phyloP scores from a whole-genome alignment of 1,140 invertebrate genomes.

The Camponotus vicinus region DNA sequence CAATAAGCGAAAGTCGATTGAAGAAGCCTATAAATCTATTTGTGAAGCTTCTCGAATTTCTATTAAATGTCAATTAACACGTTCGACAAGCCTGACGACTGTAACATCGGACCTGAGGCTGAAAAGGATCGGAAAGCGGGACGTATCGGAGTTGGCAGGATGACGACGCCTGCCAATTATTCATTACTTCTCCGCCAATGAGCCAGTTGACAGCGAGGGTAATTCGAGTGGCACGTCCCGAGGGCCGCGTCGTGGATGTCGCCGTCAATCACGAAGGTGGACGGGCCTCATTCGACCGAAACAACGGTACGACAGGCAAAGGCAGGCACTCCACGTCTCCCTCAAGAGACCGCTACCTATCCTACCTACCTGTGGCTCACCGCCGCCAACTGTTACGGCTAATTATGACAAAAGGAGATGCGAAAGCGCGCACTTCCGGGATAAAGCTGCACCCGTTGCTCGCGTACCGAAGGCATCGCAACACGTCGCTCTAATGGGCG shows the following conservation, averaged over 20 bases:
- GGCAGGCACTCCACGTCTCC: slow-evolving; percentile 44
- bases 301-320: slow-evolving; percentile 41
- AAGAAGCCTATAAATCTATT: background rate
- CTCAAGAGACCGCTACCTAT: slow-evolving; percentile 30
- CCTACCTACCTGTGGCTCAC: slow-evolving; percentile 27
- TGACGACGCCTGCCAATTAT: slow-evolving; percentile 23
- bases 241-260: slow-evolving; percentile 29
- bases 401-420: slow-evolving; percentile 59
- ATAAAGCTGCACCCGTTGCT: background rate
- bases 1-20: background rate
- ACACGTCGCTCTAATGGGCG: background rate
- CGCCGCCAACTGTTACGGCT: slow-evolving; percentile 37
- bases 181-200: slow-evolving; percentile 54
- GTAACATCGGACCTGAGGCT: background rate
- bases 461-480: background rate
- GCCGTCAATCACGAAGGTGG: slow-evolving; percentile 67
- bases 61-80: slow-evolving; percentile 16
- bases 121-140: slow-evolving; percentile 2
- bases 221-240: slow-evolving; percentile 62
- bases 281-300: slow-evolving; percentile 57
- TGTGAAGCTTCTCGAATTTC: background rate
- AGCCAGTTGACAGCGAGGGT: slow-evolving; percentile 35
- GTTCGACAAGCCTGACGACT: slow-evolving; percentile 2
- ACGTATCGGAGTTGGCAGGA: background rate
- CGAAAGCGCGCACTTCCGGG: background rate